Evolutionary conservation across 1,140 invertebrate genomes (phyloP).

Genomic region (Zaprionus nigranus): DNA sequence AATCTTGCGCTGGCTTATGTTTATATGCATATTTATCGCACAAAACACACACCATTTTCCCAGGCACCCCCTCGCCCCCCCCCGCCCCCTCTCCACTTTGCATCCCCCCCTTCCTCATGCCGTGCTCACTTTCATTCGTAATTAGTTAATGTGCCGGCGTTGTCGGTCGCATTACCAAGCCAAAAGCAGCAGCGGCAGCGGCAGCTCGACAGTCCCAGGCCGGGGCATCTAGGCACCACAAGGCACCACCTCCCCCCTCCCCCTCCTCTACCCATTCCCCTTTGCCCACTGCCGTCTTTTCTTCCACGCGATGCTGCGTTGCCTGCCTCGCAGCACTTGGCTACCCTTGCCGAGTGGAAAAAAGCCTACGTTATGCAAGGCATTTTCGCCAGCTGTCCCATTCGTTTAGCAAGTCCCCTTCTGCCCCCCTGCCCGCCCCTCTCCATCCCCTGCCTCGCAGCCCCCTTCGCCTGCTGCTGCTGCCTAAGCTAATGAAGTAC

Average conservation of each 20-base stretch:
- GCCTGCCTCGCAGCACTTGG: neutral
- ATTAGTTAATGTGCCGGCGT: constrained; percentile 73
- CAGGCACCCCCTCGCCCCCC: too few relatives aligned
- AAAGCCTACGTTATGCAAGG: constrained; percentile 5
- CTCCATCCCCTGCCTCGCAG: too few relatives aligned
- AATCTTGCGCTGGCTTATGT: constrained; percentile 37
- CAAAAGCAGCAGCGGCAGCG: constrained; percentile 1
- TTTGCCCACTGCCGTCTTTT: neutral
- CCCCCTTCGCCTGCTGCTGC: constrained; percentile 10
- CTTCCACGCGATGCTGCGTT: neutral
- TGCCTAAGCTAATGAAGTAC: constrained; percentile 52
- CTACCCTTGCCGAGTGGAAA: constrained; percentile 3
- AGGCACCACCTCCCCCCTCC: too few relatives aligned
- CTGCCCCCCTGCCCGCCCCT: neutral
- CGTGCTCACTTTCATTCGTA: constrained; percentile 48
- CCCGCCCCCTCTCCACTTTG: neutral
- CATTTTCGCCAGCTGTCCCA: constrained; percentile 21
- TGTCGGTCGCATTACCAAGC: constrained; percentile 49
- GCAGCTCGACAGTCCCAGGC: constrained; percentile 23
- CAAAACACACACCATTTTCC: constrained; percentile 12
- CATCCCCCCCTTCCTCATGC: too few relatives aligned
- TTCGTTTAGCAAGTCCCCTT: constrained; percentile 8
- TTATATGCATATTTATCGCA: constrained; percentile 46
- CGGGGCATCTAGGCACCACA: neutral
- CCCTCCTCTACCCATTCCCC: neutral